Percentiles rank a stretch among this genome's conserved stretches.
Evolutionary conservation across 2,113 vertebrate species (phyloP).

Genomic region (Platichthys stellatus): DNA sequence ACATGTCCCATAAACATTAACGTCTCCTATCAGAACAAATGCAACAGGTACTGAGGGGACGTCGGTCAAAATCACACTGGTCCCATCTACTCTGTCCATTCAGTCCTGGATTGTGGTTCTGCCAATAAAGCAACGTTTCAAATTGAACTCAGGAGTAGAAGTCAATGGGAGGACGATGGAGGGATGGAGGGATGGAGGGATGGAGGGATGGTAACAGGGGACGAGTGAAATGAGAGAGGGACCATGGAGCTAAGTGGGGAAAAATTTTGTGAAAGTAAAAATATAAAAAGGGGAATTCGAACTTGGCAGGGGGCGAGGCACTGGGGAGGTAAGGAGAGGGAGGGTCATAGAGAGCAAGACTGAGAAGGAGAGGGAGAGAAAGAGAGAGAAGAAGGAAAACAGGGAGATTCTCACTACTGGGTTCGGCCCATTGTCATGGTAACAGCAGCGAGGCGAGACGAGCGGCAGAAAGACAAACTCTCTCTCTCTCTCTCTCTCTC

Average conservation of each 20-base stretch:
- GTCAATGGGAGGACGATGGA: not conserved
- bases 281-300: not conserved
- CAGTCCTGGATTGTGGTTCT: not conserved
- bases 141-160: not conserved
- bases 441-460: slow-evolving; percentile 77
- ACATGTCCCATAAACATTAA: no score
- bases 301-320: not conserved
- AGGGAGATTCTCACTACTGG: slow-evolving; percentile 57
- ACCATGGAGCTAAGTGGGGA: not conserved
- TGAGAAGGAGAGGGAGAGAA: not conserved
- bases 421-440: slow-evolving; percentile 77
- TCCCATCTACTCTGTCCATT: not conserved
- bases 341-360: not conserved
- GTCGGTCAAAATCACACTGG: not conserved
- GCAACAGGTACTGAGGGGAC: not conserved
- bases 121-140: slow-evolving; percentile 1
- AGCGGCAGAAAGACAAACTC: slow-evolving; percentile 50
- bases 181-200: no score
- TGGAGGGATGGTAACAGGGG: no score
- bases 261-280: slow-evolving; percentile 1
- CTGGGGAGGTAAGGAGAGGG: not conserved
- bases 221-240: no score
- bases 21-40: not conserved
- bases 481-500: slow-evolving; percentile 28
- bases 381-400: slow-evolving; percentile 14